Evolutionary conservation across 2,797 vertebrate species (phyloP), one percentile per base, ranked within the genome.

Genomic region (Ispidina picta): DNA sequence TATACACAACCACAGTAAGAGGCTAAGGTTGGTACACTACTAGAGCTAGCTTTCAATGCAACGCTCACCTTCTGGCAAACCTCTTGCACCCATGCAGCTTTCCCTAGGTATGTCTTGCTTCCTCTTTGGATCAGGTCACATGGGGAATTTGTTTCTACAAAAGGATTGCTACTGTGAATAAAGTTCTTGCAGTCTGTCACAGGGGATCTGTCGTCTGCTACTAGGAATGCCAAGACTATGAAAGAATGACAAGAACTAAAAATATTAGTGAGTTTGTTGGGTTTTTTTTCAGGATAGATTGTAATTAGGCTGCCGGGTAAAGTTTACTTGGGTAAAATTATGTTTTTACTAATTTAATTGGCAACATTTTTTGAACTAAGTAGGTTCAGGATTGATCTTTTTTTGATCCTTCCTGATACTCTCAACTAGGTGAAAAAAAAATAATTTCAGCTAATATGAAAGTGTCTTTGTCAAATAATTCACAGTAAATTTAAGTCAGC

Each of bases 381-480:
- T 37, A 60, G 26, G 7, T 66, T 17, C 41, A 71, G 22, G 43
- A 41, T 22, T 60, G 28, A 44, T 39, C 8, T 29, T 54, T 58
- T 70, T 60, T 72, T 44, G 5, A 66, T 35, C 33, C 35, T 66
- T 72, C 14, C 54, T 70, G 35, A 21, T 70, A 39, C 14, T 87
- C 49, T 22, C 46, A 48, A 48, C 46, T 48, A 48, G 46, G 46
- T 48, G 46, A 14, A 48, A 48, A 48, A 35, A 77, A 85, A 22
- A 26, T 8, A 8, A 39, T 41, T 83, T 71, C 66, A 74, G 25
- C 2, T 46, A 31, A 43, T 10, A 39, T 59, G 39, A 23, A 70
- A 86, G 19, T 17, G 59, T 87, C 26, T 79, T 72, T 71, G 68
- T 49, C 19, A 72, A 86, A 60, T 58, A 58, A 60, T 60, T 41